Evolutionary conservation across 2,888 invertebrate species (phyloP).

Genomic region (Spatulosminthurus flaviceps): DNA sequence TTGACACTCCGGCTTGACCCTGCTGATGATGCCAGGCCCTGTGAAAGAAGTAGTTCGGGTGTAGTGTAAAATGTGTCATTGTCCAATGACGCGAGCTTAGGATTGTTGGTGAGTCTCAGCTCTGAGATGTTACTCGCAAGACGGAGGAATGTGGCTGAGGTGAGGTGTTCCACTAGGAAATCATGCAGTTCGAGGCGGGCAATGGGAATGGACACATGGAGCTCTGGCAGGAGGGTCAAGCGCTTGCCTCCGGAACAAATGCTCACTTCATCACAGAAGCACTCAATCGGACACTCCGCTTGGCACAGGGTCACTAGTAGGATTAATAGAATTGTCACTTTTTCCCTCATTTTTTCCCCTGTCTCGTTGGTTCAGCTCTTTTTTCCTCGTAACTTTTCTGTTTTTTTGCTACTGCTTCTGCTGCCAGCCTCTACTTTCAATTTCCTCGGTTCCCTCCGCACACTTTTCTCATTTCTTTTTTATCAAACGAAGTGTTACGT

Average conservation of each 20-base stretch:
- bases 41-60: background rate
- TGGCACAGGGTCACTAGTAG: conserved; percentile 50
- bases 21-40: background rate
- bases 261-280: conserved; percentile 62
- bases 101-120: conserved; percentile 58
- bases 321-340: conserved; percentile 47
- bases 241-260: conserved; percentile 61
- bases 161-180: conserved; percentile 56
- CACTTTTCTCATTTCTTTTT: background rate
- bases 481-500: too few species aligned
- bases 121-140: conserved; percentile 55
- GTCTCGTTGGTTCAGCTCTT: background rate
- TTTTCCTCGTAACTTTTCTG: background rate
- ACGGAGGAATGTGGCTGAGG: conserved; percentile 52
- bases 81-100: conserved; percentile 43
- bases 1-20: background rate
- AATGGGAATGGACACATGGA: conserved; percentile 31
- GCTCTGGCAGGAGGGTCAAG: conserved; percentile 53
- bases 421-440: background rate
- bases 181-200: conserved; percentile 59
- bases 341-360: conserved; percentile 22
- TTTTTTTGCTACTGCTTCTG: background rate
- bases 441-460: background rate
- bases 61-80: conserved; percentile 50
- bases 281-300: conserved; percentile 62